phyloP scores from a whole-genome alignment of 2,888 invertebrate genomes.

The Cataglyphis altisquamis region DNA sequence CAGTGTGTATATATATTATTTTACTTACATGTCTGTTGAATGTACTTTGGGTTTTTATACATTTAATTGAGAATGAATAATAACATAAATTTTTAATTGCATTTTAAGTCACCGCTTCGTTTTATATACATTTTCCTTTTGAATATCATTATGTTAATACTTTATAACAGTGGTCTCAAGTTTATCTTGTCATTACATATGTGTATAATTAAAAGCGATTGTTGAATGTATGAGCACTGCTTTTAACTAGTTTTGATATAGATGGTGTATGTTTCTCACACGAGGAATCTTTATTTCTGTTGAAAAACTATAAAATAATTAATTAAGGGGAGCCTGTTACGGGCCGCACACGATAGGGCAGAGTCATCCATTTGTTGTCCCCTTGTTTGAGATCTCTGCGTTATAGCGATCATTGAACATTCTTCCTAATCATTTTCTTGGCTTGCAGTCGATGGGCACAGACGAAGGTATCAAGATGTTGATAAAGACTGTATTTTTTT shows the following conservation, averaged over 20 bases:
- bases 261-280: neutral
- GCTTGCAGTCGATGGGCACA: conserved; percentile 33
- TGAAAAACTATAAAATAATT: neutral
- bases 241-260: neutral
- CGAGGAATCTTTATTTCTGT: neutral
- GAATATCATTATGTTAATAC: neutral
- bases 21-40: neutral
- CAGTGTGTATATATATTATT: neutral
- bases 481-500: conserved; percentile 24
- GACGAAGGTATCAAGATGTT: conserved; percentile 24
- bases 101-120: neutral
- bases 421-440: neutral
- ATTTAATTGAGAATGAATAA: neutral
- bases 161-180: neutral
- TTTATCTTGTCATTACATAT: no score
- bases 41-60: neutral
- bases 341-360: neutral
- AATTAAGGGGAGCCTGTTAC: neutral
- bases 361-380: neutral
- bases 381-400: neutral
- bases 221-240: neutral
- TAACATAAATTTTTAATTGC: neutral
- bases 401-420: neutral
- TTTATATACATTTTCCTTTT: neutral
- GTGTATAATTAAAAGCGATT: neutral